Percentiles rank a stretch among this genome's conserved stretches.
Conservation (phyloP, 2,888 invertebrate species). For the Carpatolechia fugitivella region DNA sequence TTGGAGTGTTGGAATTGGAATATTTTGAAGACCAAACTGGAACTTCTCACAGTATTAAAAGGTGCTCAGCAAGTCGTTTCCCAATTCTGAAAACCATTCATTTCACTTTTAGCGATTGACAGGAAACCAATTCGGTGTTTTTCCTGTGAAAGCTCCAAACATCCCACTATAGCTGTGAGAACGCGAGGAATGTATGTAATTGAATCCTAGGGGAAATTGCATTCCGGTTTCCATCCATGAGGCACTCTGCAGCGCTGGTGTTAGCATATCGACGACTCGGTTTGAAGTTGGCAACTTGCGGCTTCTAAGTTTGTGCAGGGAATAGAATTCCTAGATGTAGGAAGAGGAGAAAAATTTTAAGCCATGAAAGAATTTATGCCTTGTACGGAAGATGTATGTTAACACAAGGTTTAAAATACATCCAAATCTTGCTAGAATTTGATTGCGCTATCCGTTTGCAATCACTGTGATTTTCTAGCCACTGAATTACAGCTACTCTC, state of each 20-base stretch:
- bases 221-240: neutral
- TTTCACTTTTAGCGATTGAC: neutral
- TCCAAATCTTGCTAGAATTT: too few relatives aligned
- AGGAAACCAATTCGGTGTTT: slow-evolving; percentile 3
- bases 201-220: slow-evolving; percentile 33
- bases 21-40: too few relatives aligned
- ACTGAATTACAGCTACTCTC: too few relatives aligned
- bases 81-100: neutral
- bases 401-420: too few relatives aligned
- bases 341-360: too few relatives aligned
- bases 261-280: slow-evolving; percentile 8
- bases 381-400: too few relatives aligned
- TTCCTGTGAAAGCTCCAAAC: neutral
- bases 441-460: too few relatives aligned
- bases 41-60: too few relatives aligned
- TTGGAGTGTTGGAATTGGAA: too few relatives aligned
- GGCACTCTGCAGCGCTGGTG: neutral
- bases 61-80: too few relatives aligned
- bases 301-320: neutral
- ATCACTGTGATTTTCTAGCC: too few relatives aligned
- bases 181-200: slow-evolving; percentile 34
- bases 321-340: neutral
- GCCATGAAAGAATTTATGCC: too few relatives aligned
- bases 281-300: neutral
- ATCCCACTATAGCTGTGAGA: neutral